Conservation (phyloP, 2,888 invertebrate species). For the Oscheius onirici region DNA sequence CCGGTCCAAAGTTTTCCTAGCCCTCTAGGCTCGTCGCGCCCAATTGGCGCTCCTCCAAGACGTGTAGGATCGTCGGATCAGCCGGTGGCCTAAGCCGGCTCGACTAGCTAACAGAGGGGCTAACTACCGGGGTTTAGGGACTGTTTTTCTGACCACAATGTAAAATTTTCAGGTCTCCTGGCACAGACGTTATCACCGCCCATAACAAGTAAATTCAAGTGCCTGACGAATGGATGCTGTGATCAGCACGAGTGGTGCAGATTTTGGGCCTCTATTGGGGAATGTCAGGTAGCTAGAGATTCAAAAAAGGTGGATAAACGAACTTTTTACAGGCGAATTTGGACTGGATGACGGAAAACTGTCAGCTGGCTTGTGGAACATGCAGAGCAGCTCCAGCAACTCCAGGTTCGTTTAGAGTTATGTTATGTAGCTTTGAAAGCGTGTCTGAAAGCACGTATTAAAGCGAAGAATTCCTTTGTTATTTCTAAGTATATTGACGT, state of each 20-base stretch:
- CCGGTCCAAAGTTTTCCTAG: conserved; percentile 16
- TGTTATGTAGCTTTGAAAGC: too few relatives aligned
- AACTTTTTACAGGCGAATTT: conserved; percentile 54
- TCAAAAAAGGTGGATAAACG: not conserved
- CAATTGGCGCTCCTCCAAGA: conserved; percentile 27
- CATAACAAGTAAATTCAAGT: conserved; percentile 62
- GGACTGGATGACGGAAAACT: conserved; percentile 66
- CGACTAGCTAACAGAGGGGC: not conserved
- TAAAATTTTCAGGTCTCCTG: conserved; percentile 28
- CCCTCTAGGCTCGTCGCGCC: conserved; percentile 19
- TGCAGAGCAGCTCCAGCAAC: conserved; percentile 54
- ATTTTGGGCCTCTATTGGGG: conserved; percentile 62
- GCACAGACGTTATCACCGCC: conserved; percentile 58
- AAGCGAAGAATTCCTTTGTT: too few relatives aligned
- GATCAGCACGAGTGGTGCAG: conserved; percentile 68
- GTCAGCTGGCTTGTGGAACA: conserved; percentile 63
- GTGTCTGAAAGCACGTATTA: too few relatives aligned
- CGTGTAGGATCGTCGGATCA: conserved; percentile 24
- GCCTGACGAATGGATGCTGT: conserved; percentile 64
- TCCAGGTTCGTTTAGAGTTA: conserved; percentile 24
- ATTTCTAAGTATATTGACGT: too few relatives aligned
- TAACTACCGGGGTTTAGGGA: not conserved
- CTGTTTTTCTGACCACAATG: too few relatives aligned
- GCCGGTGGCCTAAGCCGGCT: conserved; percentile 23
- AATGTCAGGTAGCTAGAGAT: conserved; percentile 55